A percentile compares a stretch with the other conserved stretches of the same genome.
Evolutionary conservation across 2,888 invertebrate species (phyloP).

Genomic region (Chrysodeixis includens): DNA sequence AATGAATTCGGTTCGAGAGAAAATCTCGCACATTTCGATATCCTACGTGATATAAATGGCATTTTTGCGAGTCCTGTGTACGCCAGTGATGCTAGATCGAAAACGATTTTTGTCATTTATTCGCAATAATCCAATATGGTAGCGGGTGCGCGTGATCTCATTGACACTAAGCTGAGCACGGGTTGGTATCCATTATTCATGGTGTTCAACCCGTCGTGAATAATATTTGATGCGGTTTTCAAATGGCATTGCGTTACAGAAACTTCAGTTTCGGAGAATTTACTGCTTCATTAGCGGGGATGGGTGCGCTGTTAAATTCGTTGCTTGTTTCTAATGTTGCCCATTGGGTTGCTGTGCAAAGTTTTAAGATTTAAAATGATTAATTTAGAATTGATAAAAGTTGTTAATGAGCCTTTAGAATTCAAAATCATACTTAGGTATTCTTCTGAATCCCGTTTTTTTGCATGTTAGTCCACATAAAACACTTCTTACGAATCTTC

Average conservation of each 20-base stretch:
- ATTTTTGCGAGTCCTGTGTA: slow-evolving; percentile 49
- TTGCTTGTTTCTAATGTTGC: slow-evolving; percentile 34
- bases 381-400: neutral
- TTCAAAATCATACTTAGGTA: no score
- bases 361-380: slow-evolving; percentile 30
- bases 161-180: slow-evolving; percentile 82
- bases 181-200: slow-evolving; percentile 84
- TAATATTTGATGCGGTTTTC: slow-evolving; percentile 74
- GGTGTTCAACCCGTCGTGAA: slow-evolving; percentile 72
- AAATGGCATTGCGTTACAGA: slow-evolving; percentile 62
- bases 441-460: no score
- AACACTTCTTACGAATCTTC: no score
- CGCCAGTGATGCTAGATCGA: slow-evolving; percentile 62
- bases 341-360: slow-evolving; percentile 23
- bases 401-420: neutral
- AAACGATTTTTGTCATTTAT: slow-evolving; percentile 83
- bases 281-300: slow-evolving; percentile 59
- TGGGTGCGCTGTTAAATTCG: slow-evolving; percentile 33
- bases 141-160: slow-evolving; percentile 84
- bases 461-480: no score
- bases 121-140: slow-evolving; percentile 84
- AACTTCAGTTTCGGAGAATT: slow-evolving; percentile 59
- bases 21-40: slow-evolving; percentile 40
- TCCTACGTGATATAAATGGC: slow-evolving; percentile 54
- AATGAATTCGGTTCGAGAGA: slow-evolving; percentile 51